Conservation (phyloP, 92 coral and sea anemone genomes). For the Epizoanthus scotinus region DNA sequence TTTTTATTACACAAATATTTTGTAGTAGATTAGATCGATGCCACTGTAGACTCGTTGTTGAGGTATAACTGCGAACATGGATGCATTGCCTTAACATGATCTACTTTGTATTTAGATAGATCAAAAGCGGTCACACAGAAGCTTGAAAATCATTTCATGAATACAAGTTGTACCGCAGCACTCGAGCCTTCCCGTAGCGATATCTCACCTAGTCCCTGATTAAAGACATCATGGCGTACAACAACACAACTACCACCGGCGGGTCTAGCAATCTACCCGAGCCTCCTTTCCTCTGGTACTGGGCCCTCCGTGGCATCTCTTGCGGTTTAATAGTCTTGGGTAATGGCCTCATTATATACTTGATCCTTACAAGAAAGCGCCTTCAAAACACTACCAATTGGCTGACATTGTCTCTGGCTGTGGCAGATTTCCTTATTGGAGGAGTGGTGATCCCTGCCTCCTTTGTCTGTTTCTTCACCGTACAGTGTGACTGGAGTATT, state of each 20-base stretch:
- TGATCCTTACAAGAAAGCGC: constrained; percentile 34
- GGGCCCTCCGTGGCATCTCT: constrained; percentile 40
- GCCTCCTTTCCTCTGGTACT: constrained; percentile 43
- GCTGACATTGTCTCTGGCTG: constrained; percentile 51
- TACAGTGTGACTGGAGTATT: constrained; percentile 23
- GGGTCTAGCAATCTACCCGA: background rate
- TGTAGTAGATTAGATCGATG: too few species aligned
- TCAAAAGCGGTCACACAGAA: too few species aligned
- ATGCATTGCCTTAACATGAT: too few species aligned
- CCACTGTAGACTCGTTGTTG: too few species aligned
- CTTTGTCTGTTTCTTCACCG: constrained; percentile 22
- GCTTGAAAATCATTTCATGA: too few species aligned
- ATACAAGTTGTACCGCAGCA: background rate
- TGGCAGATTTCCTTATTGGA: constrained; percentile 52
- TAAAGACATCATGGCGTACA: constrained; percentile 10
- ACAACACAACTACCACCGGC: constrained; percentile 8
- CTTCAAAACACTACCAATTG: constrained; percentile 54
- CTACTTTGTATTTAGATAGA: too few species aligned
- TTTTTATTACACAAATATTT: too few species aligned
- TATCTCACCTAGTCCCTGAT: too few species aligned
- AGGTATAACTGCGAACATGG: too few species aligned
- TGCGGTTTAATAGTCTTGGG: constrained; percentile 41
- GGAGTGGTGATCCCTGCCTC: constrained; percentile 45
- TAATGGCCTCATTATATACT: constrained; percentile 41
- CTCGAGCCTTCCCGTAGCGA: too few species aligned